phyloP scores from a whole-genome alignment of 2,797 vertebrate species.

The Micrastur ruficollis region DNA sequence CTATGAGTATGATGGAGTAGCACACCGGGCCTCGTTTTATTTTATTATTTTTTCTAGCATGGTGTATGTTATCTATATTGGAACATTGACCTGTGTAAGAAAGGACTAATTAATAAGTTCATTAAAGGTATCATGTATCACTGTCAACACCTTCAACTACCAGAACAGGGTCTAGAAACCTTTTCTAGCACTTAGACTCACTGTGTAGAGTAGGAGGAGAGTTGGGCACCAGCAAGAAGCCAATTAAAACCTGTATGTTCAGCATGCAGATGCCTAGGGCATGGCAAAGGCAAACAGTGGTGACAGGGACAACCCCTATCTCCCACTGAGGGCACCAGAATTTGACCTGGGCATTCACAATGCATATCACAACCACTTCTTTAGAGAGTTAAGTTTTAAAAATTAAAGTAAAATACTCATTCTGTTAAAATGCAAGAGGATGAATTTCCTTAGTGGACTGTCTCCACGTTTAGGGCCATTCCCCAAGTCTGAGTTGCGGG shows the following conservation, averaged over 20 bases:
- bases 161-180: neutral
- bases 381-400: neutral
- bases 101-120: neutral
- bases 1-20: neutral
- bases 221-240: neutral
- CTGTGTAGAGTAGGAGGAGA: neutral
- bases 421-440: neutral
- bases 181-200: neutral
- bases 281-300: neutral
- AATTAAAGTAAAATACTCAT: neutral
- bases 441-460: neutral
- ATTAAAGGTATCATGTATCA: neutral
- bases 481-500: fast-evolving
- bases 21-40: neutral
- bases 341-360: neutral
- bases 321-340: neutral
- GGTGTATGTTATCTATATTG: neutral
- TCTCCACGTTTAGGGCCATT: neutral
- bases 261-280: neutral
- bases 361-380: neutral
- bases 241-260: neutral
- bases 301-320: neutral
- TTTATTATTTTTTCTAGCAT: neutral
- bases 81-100: neutral
- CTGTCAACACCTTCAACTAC: neutral